phyloP scores from a whole-genome alignment of 2,113 vertebrate species.

The Terrapene triunguis region DNA sequence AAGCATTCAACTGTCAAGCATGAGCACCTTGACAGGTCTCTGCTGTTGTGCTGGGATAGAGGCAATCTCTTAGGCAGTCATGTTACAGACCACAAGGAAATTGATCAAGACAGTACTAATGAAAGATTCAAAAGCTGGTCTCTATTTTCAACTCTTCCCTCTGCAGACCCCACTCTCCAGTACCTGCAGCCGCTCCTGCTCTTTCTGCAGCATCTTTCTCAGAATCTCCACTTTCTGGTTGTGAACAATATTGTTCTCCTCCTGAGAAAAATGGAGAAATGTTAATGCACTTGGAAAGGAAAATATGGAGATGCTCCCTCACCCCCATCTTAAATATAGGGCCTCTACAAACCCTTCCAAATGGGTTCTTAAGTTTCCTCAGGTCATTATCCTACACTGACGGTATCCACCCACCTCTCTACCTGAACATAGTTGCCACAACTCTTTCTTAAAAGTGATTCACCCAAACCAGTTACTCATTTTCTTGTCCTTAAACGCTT shows the following conservation, averaged over 20 bases:
- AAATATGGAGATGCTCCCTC: not conserved
- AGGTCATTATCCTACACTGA: not conserved
- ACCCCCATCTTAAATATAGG: fast-evolving
- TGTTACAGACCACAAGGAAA: not conserved
- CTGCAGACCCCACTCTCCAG: not conserved
- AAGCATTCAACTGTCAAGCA: not conserved
- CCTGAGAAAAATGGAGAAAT: constrained; percentile 71
- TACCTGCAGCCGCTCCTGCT: constrained; percentile 92
- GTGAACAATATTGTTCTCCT: constrained; percentile 89
- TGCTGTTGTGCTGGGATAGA: fast-evolving
- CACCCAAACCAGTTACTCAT: not conserved
- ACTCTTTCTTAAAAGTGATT: not conserved
- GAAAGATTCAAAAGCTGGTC: fast-evolving
- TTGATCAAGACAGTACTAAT: not conserved
- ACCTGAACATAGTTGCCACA: not conserved
- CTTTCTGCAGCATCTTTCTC: constrained; percentile 89
- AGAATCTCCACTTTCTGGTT: constrained; percentile 90
- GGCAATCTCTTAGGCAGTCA: not conserved
- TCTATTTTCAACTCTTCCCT: not conserved
- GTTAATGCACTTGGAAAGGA: not conserved
- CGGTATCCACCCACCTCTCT: not conserved
- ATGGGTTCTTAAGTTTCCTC: not conserved
- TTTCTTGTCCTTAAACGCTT: not conserved
- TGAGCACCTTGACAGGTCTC: not conserved
- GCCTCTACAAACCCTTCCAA: not conserved